Percentiles rank a stretch among this genome's conserved stretches.
phyloP scores from a whole-genome alignment of 1,140 invertebrate species.

The Drepana arcuata region DNA sequence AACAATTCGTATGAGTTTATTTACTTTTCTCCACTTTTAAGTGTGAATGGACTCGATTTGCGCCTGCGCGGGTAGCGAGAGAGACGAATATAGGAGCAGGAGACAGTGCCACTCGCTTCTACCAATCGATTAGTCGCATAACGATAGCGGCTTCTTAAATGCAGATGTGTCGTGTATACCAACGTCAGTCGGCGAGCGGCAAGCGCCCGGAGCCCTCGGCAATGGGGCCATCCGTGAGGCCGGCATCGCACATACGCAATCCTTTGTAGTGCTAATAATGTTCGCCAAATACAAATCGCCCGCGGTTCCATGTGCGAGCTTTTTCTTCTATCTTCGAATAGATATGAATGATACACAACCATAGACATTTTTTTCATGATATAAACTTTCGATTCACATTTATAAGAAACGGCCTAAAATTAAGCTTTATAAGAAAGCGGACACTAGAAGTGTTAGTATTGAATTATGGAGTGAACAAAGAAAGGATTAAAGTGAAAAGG shows the following conservation, averaged over 20 bases:
- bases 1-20: slow-evolving; percentile 59
- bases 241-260: slow-evolving; percentile 28
- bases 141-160: slow-evolving; percentile 71
- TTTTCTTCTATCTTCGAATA: too few relatives aligned
- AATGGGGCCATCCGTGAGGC: slow-evolving; percentile 29
- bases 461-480: slow-evolving; percentile 62
- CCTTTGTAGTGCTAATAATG: slow-evolving; percentile 46
- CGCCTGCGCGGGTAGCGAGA: slow-evolving; percentile 48
- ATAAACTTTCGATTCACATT: slow-evolving; percentile 18
- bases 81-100: slow-evolving; percentile 41
- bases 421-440: slow-evolving; percentile 17
- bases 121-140: slow-evolving; percentile 72
- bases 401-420: slow-evolving; percentile 16
- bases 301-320: too few relatives aligned
- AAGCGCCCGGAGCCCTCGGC: slow-evolving; percentile 33
- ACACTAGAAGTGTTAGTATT: slow-evolving; percentile 47
- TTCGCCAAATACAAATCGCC: too few relatives aligned
- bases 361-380: too few relatives aligned
- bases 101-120: slow-evolving; percentile 58
- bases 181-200: slow-evolving; percentile 62
- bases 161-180: slow-evolving; percentile 65
- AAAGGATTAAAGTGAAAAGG: slow-evolving; percentile 48
- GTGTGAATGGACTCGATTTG: slow-evolving; percentile 26
- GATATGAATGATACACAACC: too few relatives aligned
- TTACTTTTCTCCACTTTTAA: slow-evolving; percentile 64